A percentile compares a stretch with the other conserved stretches of the same genome.
Conservation (phyloP, 1,140 invertebrate species). For the Zaprionus ghesquierei region DNA sequence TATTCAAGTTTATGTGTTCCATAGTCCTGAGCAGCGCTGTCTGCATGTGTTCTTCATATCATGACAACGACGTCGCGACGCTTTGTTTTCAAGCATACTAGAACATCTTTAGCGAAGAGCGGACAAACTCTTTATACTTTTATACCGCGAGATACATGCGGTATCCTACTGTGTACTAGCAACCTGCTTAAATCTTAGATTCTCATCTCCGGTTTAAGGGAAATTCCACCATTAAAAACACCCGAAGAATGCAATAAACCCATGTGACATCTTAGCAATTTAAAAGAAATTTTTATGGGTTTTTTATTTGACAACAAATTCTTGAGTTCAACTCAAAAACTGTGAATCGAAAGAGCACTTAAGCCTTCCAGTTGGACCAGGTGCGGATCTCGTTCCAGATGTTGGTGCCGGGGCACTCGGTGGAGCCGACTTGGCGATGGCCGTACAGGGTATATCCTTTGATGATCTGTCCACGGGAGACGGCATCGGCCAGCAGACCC, state of each 20-base stretch:
- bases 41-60: too few relatives aligned
- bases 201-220: not conserved
- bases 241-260: not conserved
- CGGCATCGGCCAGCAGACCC: constrained; percentile 86
- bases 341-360: constrained; percentile 18
- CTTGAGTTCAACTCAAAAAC: not conserved
- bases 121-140: too few relatives aligned
- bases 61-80: too few relatives aligned
- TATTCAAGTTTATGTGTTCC: too few relatives aligned
- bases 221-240: constrained; percentile 22
- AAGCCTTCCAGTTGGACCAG: constrained; percentile 85
- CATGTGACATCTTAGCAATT: not conserved
- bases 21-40: too few relatives aligned
- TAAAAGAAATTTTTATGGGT: not conserved
- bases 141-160: too few relatives aligned
- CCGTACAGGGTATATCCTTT: constrained; percentile 87
- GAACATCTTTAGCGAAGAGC: too few relatives aligned
- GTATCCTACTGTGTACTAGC: too few relatives aligned
- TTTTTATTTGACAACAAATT: not conserved
- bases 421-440: constrained; percentile 87
- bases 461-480: constrained; percentile 84
- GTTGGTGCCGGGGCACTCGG: constrained; percentile 88
- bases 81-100: too few relatives aligned
- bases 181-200: not conserved
- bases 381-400: constrained; percentile 86